Base-by-base conservation (phyloP, 2,888 invertebrate genomes). In the Smittia aterrima region DNA sequence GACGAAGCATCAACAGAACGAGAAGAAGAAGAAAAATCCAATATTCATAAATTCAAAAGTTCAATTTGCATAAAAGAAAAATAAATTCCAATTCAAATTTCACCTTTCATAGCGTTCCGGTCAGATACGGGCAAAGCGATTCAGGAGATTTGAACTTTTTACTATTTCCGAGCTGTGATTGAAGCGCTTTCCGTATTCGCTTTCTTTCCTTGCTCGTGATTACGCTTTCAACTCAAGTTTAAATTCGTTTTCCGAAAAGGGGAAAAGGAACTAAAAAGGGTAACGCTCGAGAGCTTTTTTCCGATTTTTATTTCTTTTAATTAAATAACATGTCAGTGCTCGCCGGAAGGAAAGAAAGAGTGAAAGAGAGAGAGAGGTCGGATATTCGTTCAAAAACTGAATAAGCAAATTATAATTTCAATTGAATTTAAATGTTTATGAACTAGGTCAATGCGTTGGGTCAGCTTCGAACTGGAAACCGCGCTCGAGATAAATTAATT, bases 301-400 rank as follows among this genome's bases (percentile, higher is more conserved):
- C 18, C 24, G 18, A 22, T 6, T 62, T 62, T 47, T 47, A 47
- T 47, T 7, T 16, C 18, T 62, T 62, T 24, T 62, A 62, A 62
- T 62, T 62, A 62, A 62, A 62, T 62, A 20, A 62, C 62, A 62
- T 62, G 66, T 66, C 66, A 66, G 4, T 22, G 22, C 22, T 58
- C 20, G 9, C 22, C 22, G 20, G 58, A 58, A 20, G n/a, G n/a
- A 47, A 47, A 32, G 32, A 2, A 47, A n/a, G 16, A 47, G n/a
- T n/a, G n/a, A n/a, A n/a, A n/a, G n/a, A n/a, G n/a, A n/a, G n/a
- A n/a, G n/a, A n/a, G n/a, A n/a, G n/a, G n/a, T 16, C 4, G 47
- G 11, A 47, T 32, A 47, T n/a, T n/a, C 16, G 11, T 47, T 47
- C 38, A 11, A 47, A 6, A 32, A 47, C 1, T 22, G 22, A 58